These are phyloP conservation scores for Heloderma charlesbogerti DNA, from an alignment of 2,113 vertebrate species.

Conservation along the genomic window DNA sequence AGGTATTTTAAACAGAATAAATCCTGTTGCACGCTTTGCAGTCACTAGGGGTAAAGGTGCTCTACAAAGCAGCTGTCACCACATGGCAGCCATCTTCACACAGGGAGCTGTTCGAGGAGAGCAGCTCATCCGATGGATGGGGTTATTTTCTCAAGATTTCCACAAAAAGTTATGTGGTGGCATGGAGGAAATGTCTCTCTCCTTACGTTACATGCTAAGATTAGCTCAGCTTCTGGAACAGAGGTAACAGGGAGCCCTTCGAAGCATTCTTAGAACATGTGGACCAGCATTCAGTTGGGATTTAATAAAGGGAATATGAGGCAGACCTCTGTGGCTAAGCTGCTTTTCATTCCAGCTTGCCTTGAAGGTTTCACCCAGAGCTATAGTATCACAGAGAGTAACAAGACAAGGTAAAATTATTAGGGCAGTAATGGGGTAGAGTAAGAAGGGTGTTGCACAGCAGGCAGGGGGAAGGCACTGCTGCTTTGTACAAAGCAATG, in stretches of 20 bases:
- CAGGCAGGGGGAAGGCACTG: slow-evolving; percentile 48
- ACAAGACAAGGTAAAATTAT: slow-evolving; percentile 42
- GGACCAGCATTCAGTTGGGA: no score
- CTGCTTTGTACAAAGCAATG: slow-evolving; percentile 66
- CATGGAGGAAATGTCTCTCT: background rate
- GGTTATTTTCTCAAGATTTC: background rate
- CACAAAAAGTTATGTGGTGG: background rate
- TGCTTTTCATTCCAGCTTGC: background rate
- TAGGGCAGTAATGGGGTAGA: slow-evolving; percentile 50
- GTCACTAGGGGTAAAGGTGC: background rate
- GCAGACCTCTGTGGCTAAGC: background rate
- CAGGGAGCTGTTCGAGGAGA: background rate
- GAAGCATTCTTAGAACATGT: background rate
- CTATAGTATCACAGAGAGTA: background rate
- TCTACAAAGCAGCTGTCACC: background rate
- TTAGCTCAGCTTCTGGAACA: background rate
- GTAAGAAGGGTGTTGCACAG: slow-evolving; percentile 53
- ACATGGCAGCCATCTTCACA: background rate
- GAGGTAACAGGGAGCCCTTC: background rate
- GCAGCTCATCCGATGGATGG: background rate
- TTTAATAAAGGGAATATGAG: background rate
- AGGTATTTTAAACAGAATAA: background rate
- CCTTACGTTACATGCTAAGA: background rate
- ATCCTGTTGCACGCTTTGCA: background rate
- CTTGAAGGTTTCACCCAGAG: slow-evolving; percentile 15